phyloP scores from a whole-genome alignment of 2,113 vertebrate genomes.

The Mystacornis crossleyi region DNA sequence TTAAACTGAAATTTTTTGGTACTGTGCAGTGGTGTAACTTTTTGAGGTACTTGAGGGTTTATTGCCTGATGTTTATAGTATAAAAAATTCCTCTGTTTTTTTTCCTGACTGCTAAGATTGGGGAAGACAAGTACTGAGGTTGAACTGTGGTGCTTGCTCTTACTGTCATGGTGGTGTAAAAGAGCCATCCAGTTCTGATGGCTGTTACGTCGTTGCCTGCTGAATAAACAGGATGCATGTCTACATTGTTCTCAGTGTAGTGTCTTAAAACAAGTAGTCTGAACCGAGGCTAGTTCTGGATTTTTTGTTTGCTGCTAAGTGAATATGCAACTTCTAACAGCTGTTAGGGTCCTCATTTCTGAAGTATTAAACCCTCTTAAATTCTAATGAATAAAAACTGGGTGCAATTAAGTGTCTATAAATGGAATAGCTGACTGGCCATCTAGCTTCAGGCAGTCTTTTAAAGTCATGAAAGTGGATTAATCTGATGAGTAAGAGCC shows the following conservation, averaged over 20 bases:
- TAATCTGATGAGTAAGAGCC: conserved; percentile 6
- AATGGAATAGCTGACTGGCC: not conserved
- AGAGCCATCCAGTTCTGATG: not conserved
- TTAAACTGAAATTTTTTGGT: not conserved
- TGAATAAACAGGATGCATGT: conserved; percentile 51
- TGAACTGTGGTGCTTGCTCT: not conserved
- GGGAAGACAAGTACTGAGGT: not conserved
- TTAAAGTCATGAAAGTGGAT: not conserved
- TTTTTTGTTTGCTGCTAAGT: not conserved
- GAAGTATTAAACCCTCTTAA: not conserved
- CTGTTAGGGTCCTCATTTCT: not conserved
- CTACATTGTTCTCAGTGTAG: conserved; percentile 20
- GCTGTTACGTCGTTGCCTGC: not conserved
- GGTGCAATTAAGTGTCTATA: not conserved
- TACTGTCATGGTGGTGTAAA: not conserved
- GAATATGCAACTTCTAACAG: not conserved
- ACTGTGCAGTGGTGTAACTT: not conserved
- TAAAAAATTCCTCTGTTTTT: not conserved
- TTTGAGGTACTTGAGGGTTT: not conserved
- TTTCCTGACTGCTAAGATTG: not conserved
- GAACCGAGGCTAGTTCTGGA: not conserved
- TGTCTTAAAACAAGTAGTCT: not conserved
- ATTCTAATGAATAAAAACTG: not conserved
- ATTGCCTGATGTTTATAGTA: not conserved
- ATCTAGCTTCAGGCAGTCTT: conserved; percentile 7